These are phyloP conservation scores for Grantiella picta DNA, from an alignment of 2,113 vertebrate species.

Conservation along the genomic window DNA sequence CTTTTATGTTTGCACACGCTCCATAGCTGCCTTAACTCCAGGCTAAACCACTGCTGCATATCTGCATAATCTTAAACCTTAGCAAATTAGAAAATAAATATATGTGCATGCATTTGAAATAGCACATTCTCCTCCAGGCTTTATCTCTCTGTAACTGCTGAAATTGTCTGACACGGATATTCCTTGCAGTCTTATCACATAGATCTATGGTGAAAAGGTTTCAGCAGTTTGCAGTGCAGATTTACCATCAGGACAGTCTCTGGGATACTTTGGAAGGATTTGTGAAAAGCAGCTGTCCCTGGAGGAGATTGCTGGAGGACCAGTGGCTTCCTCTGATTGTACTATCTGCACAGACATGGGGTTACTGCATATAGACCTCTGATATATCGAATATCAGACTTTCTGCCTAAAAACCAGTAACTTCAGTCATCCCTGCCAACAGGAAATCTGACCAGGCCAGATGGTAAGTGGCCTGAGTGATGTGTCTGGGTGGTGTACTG, in stretches of 20 bases:
- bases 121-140: constrained; percentile 3
- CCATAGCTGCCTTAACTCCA: neutral
- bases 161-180: neutral
- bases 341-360: neutral
- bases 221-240: neutral
- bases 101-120: constrained; percentile 1
- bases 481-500: neutral
- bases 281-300: neutral
- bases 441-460: neutral
- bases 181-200: neutral
- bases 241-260: neutral
- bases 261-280: neutral
- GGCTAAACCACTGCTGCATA: constrained; percentile 32
- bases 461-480: neutral
- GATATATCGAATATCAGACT: neutral
- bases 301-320: neutral
- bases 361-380: neutral
- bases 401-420: fast-evolving
- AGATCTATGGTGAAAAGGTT: neutral
- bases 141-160: neutral
- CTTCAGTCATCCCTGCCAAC: neutral
- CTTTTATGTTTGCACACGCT: neutral
- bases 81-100: constrained; percentile 57
- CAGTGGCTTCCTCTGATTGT: neutral
- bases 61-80: constrained; percentile 38